A percentile compares a stretch with the other conserved stretches of the same genome.
These are phyloP conservation scores for Heliothis subflexa DNA, from an alignment of 1,140 invertebrate genomes.

Conservation along the genomic window DNA sequence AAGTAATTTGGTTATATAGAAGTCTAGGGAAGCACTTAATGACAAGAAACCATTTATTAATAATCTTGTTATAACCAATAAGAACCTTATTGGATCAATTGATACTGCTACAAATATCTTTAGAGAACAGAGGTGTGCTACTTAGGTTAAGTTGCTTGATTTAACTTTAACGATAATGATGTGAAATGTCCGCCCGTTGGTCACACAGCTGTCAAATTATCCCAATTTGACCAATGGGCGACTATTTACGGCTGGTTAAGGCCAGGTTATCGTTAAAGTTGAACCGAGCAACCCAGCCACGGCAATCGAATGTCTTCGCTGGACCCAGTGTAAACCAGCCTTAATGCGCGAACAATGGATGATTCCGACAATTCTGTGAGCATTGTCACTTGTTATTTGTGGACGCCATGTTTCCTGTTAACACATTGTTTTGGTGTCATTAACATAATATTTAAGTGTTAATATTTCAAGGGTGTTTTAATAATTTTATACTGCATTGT, in stretches of 20 bases:
- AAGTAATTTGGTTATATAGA: too few relatives aligned
- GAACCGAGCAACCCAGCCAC: too few relatives aligned
- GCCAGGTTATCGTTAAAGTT: too few relatives aligned
- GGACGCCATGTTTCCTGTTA: conserved; percentile 35
- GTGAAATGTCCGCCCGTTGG: too few relatives aligned
- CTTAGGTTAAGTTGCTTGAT: too few relatives aligned
- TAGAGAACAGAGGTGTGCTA: neutral
- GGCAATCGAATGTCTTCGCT: too few relatives aligned
- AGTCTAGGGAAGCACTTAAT: neutral
- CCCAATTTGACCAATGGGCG: too few relatives aligned
- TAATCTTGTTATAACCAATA: conserved; percentile 2
- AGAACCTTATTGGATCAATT: neutral
- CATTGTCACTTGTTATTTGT: conserved; percentile 38
- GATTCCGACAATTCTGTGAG: conserved; percentile 24
- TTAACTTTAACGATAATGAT: too few relatives aligned
- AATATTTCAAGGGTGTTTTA: conserved; percentile 11
- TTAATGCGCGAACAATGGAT: conserved; percentile 32
- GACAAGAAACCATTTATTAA: neutral
- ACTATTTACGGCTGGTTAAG: too few relatives aligned
- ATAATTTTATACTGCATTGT: neutral
- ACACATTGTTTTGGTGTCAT: conserved; percentile 37
- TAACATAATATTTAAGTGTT: conserved; percentile 39
- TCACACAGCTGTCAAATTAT: too few relatives aligned
- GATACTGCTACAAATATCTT: conserved; percentile 4
- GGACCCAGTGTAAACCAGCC: neutral